Evolutionary conservation across 1,140 invertebrate species (phyloP), one percentile per base, ranked within the genome.

Genomic region (Drosophila watanabei): DNA sequence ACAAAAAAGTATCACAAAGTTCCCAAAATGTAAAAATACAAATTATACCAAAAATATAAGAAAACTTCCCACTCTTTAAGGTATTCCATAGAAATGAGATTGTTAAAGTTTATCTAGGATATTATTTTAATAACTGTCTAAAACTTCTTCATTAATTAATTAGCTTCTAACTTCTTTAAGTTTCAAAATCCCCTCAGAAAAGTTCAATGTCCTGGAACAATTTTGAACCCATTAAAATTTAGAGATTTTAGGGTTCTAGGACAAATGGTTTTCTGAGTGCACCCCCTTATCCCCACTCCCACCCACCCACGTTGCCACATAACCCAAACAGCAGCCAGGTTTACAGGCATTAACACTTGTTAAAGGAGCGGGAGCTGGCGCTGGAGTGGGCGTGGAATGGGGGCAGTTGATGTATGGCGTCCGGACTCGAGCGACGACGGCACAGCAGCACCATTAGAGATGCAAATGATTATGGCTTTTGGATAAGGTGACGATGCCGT

Each of bases 391-490:
- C 7, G 33, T 6, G 52, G 5, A 9, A 39, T 7, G 49, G 58
- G 56, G 41, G 79, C 62, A 33, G 75, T 80, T 90, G 86, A 91
- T 91, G 79, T 91, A 86, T 87, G 79, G 76, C 52, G 79, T 80
- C 61, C 82, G 73, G 46, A 56, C 8, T 56, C 16, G 33, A 20
- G 13, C 52, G n/a, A 20, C 51, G 33, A 33, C 58, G 43, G 66
- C 79, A 69, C 56, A 75, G 43, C 49, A 85, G 65, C 52, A 60
- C 82, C 87, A 90, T 86, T 86, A 86, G 66, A 72, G 87, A 91
- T 90, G 87, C 86, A 90, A 90, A 86, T 90, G 87, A 86, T 86
- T 86, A 90, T 82, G 82, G 86, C 72, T 80, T 86, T 78, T 77
- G 82, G 78, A 75, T 87, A 62, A 48, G 54, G 59, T 79, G 73